phyloP scores from a whole-genome alignment of 1,140 invertebrate species.

The Meloidogyne hapla region DNA sequence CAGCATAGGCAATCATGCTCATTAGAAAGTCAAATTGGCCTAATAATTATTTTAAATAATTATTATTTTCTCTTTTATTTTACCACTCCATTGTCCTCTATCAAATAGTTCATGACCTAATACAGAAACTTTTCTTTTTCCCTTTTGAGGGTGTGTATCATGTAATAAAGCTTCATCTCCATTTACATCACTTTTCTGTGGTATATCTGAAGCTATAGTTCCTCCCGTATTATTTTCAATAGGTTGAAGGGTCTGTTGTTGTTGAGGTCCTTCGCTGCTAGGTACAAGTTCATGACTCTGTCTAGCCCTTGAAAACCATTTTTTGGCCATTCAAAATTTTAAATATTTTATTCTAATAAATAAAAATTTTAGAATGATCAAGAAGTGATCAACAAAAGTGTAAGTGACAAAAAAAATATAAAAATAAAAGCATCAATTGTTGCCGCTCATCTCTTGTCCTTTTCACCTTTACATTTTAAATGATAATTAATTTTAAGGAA shows the following conservation, averaged over 20 bases:
- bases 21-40: conserved; percentile 50
- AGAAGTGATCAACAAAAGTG: too few species aligned
- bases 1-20: conserved; percentile 77
- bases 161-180: conserved; percentile 1
- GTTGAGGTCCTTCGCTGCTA: not conserved
- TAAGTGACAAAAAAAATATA: too few species aligned
- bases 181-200: not conserved
- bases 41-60: conserved; percentile 39
- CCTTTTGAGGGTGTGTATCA: conserved; percentile 8
- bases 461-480: too few species aligned
- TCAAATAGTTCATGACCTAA: conserved; percentile 51
- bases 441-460: too few species aligned
- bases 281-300: not conserved
- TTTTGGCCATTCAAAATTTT: not conserved
- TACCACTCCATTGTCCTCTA: conserved; percentile 59
- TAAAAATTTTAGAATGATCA: too few species aligned
- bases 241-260: not conserved
- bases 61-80: not conserved
- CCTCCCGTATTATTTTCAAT: not conserved
- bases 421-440: too few species aligned
- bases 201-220: not conserved
- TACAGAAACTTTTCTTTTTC: conserved; percentile 41
- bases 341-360: too few species aligned
- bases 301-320: not conserved
- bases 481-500: too few species aligned